Base-by-base conservation (phyloP, 2,797 vertebrate genomes). In the Sandelia bainsii region DNA sequence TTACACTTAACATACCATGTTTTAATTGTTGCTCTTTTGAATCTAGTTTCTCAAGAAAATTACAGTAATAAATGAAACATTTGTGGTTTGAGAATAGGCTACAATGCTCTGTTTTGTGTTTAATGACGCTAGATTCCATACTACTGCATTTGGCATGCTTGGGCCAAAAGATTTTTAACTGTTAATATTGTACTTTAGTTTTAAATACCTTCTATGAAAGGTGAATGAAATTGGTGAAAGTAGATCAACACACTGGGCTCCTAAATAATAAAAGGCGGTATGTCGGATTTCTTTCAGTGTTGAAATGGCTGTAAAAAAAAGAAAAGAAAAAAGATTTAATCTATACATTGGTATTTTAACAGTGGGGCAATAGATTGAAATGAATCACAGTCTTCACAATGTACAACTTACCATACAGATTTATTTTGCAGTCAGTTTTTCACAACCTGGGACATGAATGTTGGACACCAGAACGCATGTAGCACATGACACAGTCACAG, bases 371-470 rank as follows among this genome's bases (percentile, higher is more conserved):
- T 17, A 19, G 6, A 44, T 44, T 7, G 16, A 25, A 64, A 76
- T 45, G 25, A 79, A 58, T 17, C 45, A 53, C 52, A 56, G n/a
- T 58, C 16, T 61, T 27, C 23, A 52, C 27, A 44, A 61, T 69
- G 50, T 75, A 62, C 60, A 88, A 82, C 57, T 62, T 75, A 87
- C 74, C 79, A 92, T 85, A 87, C 69, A 85, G 64, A 77, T 93
- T 93, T 93, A 93, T 93, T 93, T 90, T 89, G 85, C 89, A 88
- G 86, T 91, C 71, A 89, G 72, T 80, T 87, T 82, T 89, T 83
- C 89, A 91, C 85, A 89, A 91, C 58, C 62, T 61, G 56, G 56
- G 78, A 93, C 88, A 81, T 91, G 64, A 83, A 87, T 77, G 79
- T 84, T 70, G 34, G 87, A 91, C 91, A 89, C 72, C 68, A 87